Evolutionary conservation across 2,888 invertebrate species (phyloP), one percentile per base, ranked within the genome.

Genomic region (Epiblema foenella): DNA sequence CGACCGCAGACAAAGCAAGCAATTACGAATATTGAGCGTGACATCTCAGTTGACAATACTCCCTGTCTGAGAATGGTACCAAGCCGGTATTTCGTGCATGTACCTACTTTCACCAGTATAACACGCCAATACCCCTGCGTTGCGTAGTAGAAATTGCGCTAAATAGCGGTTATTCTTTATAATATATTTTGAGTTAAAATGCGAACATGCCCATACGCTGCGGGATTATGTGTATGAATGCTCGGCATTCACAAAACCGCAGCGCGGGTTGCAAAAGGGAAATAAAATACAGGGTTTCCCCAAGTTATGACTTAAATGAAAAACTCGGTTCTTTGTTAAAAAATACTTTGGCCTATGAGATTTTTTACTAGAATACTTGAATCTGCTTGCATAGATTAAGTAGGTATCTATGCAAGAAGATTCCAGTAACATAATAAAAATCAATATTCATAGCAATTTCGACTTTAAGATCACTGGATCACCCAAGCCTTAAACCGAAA

Each of bases 101-200:
- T 78, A 90, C 33, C 33, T 33, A 33, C 91, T 91, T 91, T 92
- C 91, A 88, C 91, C 88, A 77, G 85, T 86, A 85, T 79, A 83
- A 83, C 87, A 89, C 87, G 90, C 87, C 85, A 89, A 85, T 85
- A 83, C 83, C 85, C 85, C 83, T 81, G 84, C 84, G 84, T 78
- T 77, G 84, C 78, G 74, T 77, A 77, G 76, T 84, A 85, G 85
- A 86, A 85, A 86, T 81, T 84, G 78, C 79, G 79, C 79, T 75
- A 74, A 70, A 73, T 57, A 71, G 70, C 33, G 54, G 37, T 65
- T 54, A 60, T 54, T 65, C 12, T 71, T 62, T 37, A 39, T 10
- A 62, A 60, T 62, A 46, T 4, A 29, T 46, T 51, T 69, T 29
- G 18, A 57, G 51, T 71, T 46, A 51, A 66, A 56, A 51, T 18